A percentile compares a stretch with the other conserved stretches of the same genome.
Evolutionary conservation across 1,140 invertebrate species (phyloP).

Genomic region (Cydia strobilella): DNA sequence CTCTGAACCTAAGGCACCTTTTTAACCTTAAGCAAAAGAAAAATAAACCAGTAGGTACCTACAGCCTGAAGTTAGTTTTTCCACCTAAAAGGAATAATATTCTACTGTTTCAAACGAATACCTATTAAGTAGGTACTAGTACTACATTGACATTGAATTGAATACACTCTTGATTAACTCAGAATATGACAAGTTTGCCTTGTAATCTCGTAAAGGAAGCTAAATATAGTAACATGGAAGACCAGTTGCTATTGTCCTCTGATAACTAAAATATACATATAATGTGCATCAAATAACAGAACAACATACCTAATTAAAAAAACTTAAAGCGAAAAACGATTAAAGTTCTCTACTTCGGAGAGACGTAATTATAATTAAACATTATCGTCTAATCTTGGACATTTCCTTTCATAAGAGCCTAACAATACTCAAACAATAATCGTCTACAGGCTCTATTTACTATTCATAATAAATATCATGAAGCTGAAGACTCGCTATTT

Average conservation of each 20-base stretch:
- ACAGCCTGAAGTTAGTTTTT: no score
- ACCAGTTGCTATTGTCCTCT: background rate
- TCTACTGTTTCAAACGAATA: background rate
- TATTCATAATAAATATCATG: slow-evolving; percentile 45
- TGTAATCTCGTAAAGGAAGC: slow-evolving; percentile 1
- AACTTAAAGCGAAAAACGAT: no score
- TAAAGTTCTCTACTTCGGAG: no score
- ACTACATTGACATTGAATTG: slow-evolving; percentile 16
- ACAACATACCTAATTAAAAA: no score
- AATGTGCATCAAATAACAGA: no score
- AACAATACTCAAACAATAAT: slow-evolving; percentile 34
- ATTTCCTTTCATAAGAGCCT: background rate
- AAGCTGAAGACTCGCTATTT: slow-evolving; percentile 38
- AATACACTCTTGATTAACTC: slow-evolving; percentile 10
- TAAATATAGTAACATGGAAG: slow-evolving; percentile 30
- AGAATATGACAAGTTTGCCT: slow-evolving; percentile 20
- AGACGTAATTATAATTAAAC: no score
- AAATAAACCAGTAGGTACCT: no score
- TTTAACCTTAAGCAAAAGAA: no score
- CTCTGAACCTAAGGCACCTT: no score
- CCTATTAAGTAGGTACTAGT: background rate
- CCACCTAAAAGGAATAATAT: background rate
- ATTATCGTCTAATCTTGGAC: background rate
- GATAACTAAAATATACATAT: background rate
- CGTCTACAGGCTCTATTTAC: slow-evolving; percentile 34